These are phyloP conservation scores for Erannis defoliaria DNA, from an alignment of 2,888 invertebrate genomes.

Conservation along the genomic window DNA sequence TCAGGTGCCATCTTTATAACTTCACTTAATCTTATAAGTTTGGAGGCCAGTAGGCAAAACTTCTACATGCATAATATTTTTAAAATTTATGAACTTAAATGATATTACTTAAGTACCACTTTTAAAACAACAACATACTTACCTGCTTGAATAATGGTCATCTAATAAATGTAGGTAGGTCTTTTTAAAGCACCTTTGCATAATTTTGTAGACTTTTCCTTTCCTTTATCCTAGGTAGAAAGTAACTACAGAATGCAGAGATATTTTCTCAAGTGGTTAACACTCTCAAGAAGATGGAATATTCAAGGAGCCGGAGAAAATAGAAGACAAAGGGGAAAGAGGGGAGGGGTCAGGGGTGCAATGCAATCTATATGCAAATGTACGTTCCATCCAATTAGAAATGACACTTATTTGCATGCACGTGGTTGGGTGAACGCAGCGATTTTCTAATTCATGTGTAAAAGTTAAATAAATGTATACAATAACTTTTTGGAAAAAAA, in stretches of 20 bases:
- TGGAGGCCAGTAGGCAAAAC: too few species aligned
- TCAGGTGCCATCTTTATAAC: too few species aligned
- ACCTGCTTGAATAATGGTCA: too few species aligned
- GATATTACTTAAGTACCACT: too few species aligned
- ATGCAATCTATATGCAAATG: slow-evolving; percentile 81
- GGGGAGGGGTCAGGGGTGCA: slow-evolving; percentile 51
- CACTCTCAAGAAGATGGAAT: slow-evolving; percentile 37
- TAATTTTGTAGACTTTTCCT: neutral
- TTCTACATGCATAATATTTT: too few species aligned
- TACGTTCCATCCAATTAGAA: slow-evolving; percentile 72
- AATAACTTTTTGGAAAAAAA: too few species aligned
- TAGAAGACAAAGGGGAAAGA: neutral
- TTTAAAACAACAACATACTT: too few species aligned
- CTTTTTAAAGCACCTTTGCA: neutral
- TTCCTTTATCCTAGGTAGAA: neutral
- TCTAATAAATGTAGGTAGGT: too few species aligned
- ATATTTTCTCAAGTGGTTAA: slow-evolving; percentile 26
- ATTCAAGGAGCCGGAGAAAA: slow-evolving; percentile 30
- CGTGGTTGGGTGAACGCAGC: slow-evolving; percentile 42
- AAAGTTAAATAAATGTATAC: too few species aligned
- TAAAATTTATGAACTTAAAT: too few species aligned
- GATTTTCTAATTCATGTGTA: slow-evolving; percentile 12
- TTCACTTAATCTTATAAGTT: too few species aligned
- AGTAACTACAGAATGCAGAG: slow-evolving; percentile 5
- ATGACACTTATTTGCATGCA: slow-evolving; percentile 58